Evolutionary conservation across 2,797 vertebrate species (phyloP).

Genomic region (Pangasius sanitwongsei): DNA sequence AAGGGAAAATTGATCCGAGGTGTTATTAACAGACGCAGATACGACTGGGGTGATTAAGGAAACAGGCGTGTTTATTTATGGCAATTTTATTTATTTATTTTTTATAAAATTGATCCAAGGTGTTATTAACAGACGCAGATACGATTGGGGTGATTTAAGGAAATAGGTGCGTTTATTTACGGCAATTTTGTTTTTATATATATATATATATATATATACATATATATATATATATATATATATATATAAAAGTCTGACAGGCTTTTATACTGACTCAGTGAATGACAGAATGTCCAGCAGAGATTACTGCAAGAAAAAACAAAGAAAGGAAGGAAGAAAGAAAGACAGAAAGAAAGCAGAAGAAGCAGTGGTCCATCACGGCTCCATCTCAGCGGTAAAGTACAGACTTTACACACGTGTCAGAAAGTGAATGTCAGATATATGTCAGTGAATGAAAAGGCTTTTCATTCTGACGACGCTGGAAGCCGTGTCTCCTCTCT

Average conservation of each 20-base stretch:
- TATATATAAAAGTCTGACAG: not conserved
- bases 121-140: no score
- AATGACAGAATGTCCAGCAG: not conserved
- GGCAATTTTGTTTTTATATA: no score
- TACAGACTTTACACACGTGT: slow-evolving; percentile 22
- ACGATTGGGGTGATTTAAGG: not conserved
- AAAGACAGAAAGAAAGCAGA: not conserved
- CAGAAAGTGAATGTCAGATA: slow-evolving; percentile 42
- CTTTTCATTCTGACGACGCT: slow-evolving; percentile 28
- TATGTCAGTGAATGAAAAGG: slow-evolving; percentile 36
- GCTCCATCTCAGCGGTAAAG: slow-evolving; percentile 9
- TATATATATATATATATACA: no score
- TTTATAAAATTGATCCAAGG: not conserved
- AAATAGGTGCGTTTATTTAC: no score
- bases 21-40: no score
- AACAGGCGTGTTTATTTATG: no score
- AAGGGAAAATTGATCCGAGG: not conserved
- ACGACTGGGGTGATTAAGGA: not conserved
- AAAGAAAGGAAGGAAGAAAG: no score
- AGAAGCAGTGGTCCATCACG: not conserved
- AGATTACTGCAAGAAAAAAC: not conserved
- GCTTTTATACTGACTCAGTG: not conserved
- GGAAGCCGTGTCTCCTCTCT: slow-evolving; percentile 23
- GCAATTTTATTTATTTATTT: no score
- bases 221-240: no score